Base-by-base conservation (phyloP, 2,797 vertebrate genomes). In the Sebastes aleutianus region DNA sequence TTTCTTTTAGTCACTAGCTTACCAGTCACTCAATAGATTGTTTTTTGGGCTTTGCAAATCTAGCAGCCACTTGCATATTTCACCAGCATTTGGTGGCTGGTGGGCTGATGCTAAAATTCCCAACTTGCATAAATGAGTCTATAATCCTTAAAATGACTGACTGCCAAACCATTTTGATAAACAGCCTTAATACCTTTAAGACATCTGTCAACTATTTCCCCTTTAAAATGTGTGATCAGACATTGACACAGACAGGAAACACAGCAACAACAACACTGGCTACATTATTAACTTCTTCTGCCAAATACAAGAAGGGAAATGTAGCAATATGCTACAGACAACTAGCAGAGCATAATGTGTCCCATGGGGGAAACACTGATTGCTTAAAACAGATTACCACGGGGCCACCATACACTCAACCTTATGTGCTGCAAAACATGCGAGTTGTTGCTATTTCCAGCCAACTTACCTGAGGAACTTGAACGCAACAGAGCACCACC, bases 391-490 rank as follows among this genome's bases (percentile, higher is more conserved):
- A 29, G 36, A 82, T 56, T 70, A 12, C 57, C 56, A 14, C 39
- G 0, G 27, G 7, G 31, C 59, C 56, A 71, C 58, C 74, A n/a
- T 2, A 6, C 31, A 73, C 11, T 27, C 57, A 43, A 43, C 39
- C 13, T 6, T 22, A 59, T 11, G 24, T 12, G n/a, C 9, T 18
- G 24, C 1, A 47, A 24, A 79, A 47, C 26, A 7, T 2, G 4
- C 22, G 8, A 31, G 5, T 6, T 27, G 3, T 53, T 11, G 5
- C 16, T 36, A 14, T 70, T 50, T 61, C 3, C 3, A 6, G 53
- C 12, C 12, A 34, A 76, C 87, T 82, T 61, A 91, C 90, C 90
- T 87, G 80, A 32, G 34, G 34, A 77, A 82, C 70, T 32, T 75
- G 50, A 65, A 64, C 32, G 59, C 64, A 74, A 34, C 59, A 79